phyloP scores from a whole-genome alignment of 2,888 invertebrate genomes.

The Ectropis crepuscularia region DNA sequence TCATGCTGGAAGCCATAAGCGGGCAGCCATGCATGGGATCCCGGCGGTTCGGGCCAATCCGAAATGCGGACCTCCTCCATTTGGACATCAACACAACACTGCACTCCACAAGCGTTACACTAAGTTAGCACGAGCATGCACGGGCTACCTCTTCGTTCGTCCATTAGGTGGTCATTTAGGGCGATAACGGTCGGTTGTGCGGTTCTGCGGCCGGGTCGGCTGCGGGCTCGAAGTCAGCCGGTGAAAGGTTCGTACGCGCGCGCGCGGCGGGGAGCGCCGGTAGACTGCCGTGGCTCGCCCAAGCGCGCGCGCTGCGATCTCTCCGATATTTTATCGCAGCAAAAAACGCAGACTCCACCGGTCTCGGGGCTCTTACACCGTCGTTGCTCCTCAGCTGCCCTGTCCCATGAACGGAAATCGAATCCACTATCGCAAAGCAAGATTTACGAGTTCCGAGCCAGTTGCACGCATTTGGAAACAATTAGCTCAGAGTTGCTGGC shows the following conservation, averaged over 20 bases:
- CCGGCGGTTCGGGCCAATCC: constrained; percentile 88
- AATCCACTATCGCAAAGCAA: constrained; percentile 60
- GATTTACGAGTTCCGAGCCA: constrained; percentile 61
- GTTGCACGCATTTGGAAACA: constrained; percentile 58
- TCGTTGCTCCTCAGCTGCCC: constrained; percentile 56
- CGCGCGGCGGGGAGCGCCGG: constrained; percentile 73
- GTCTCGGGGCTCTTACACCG: constrained; percentile 43
- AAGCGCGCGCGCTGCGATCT: constrained; percentile 73
- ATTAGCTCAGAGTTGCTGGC: constrained; percentile 41
- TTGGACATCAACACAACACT: constrained; percentile 78
- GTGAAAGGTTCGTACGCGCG: constrained; percentile 55
- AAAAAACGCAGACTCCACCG: constrained; percentile 57
- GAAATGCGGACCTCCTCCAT: constrained; percentile 88
- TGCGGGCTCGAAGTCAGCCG: constrained; percentile 34
- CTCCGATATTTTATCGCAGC: constrained; percentile 65
- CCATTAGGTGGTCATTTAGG: constrained; percentile 81
- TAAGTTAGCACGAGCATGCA: constrained; percentile 76
- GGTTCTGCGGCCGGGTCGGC: constrained; percentile 52
- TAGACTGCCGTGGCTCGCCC: constrained; percentile 63
- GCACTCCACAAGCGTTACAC: constrained; percentile 79
- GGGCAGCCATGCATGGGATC: constrained; percentile 91
- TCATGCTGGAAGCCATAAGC: constrained; percentile 91
- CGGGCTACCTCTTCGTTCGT: constrained; percentile 80
- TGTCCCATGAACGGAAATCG: constrained; percentile 62
- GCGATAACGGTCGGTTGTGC: constrained; percentile 72